These are phyloP conservation scores for Anas platyrhynchos DNA, from an alignment of 2,113 vertebrate genomes.

Conservation along the genomic window DNA sequence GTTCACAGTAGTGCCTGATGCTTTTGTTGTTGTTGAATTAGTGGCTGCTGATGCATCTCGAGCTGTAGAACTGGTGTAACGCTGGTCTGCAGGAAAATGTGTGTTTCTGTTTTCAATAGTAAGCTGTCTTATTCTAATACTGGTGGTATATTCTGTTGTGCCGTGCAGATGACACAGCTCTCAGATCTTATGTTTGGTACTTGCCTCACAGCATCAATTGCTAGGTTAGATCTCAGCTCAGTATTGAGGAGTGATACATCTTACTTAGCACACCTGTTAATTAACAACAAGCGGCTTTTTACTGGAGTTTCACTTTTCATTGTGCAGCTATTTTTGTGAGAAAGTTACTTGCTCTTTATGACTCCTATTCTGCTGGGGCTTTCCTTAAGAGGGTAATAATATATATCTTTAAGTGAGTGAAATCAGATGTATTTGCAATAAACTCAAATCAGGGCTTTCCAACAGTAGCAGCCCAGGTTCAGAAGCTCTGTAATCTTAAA, in stretches of 20 bases:
- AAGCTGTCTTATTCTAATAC: not conserved
- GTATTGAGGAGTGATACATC: not conserved
- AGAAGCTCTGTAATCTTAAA: not conserved
- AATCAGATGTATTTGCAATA: conserved; percentile 2
- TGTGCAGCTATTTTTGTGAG: not conserved
- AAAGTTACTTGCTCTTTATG: not conserved
- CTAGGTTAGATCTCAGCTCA: not conserved
- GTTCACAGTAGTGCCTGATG: not conserved
- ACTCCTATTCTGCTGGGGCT: not conserved
- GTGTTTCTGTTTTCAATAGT: not conserved
- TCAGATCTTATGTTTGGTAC: not conserved
- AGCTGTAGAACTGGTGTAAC: not conserved
- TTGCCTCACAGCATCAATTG: not conserved
- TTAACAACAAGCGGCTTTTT: not conserved
- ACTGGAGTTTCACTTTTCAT: not conserved
- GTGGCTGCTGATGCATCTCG: not conserved
- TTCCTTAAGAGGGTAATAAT: not conserved
- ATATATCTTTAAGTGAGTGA: not conserved
- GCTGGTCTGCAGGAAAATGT: not conserved
- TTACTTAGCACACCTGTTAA: not conserved
- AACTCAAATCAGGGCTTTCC: not conserved
- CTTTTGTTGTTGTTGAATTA: not conserved
- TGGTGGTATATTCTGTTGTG: not conserved
- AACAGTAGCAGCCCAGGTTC: not conserved
- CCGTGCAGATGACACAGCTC: not conserved